phyloP scores from a whole-genome alignment of 1,140 invertebrate genomes.

The Zelostemma sp. region DNA sequence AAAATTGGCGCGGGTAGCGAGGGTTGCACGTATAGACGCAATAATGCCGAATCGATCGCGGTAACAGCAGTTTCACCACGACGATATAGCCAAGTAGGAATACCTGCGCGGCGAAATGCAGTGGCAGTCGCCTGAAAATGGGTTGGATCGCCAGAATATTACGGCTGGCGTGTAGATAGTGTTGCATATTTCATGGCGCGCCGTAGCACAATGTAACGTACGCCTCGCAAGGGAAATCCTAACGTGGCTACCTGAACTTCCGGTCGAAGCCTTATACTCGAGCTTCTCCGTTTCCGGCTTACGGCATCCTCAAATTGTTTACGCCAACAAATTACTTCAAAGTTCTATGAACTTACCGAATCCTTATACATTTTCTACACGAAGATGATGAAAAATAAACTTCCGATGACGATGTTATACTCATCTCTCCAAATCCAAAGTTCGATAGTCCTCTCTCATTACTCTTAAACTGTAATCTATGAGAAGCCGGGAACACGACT shows the following conservation, averaged over 20 bases:
- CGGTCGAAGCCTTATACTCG: conserved; percentile 33
- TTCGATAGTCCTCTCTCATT: background rate
- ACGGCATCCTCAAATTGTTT: conserved; percentile 30
- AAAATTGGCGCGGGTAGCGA: conserved; percentile 36
- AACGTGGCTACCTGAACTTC: conserved; percentile 56
- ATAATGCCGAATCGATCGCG: conserved; percentile 44
- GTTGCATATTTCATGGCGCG: conserved; percentile 62
- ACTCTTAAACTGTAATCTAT: background rate
- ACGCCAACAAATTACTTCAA: conserved; percentile 29
- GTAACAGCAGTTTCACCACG: conserved; percentile 24
- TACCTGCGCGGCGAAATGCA: conserved; percentile 33
- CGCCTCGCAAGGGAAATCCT: conserved; percentile 65
- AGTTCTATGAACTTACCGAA: conserved; percentile 5
- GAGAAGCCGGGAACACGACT: background rate
- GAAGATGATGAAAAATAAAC: too few species aligned
- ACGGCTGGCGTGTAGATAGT: conserved; percentile 38
- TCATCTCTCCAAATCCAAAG: too few species aligned
- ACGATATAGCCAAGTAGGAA: conserved; percentile 13
- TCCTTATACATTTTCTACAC: too few species aligned
- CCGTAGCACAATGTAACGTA: conserved; percentile 58
- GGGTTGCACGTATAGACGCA: conserved; percentile 18
- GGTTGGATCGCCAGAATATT: conserved; percentile 30
- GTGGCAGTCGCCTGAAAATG: conserved; percentile 20
- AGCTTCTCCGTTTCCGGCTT: conserved; percentile 44
- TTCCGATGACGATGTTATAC: too few species aligned